phyloP scores from a whole-genome alignment of 2,888 invertebrate genomes.

The Leptinotarsa haldemani region DNA sequence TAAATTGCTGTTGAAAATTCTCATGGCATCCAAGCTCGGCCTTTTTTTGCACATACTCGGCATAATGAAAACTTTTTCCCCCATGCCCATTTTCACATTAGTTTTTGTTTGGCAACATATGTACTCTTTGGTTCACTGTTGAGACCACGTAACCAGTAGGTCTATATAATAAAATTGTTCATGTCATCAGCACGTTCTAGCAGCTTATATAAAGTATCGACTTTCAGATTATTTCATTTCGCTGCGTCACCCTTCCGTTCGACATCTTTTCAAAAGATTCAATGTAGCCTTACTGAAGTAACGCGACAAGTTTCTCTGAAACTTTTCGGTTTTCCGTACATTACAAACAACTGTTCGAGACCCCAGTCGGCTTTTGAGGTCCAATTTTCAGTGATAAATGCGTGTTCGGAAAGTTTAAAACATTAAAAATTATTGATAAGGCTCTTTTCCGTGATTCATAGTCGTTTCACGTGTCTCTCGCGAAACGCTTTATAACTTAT shows the following conservation, averaged over 20 bases:
- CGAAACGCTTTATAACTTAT: constrained; percentile 38
- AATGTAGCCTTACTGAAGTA: constrained; percentile 52
- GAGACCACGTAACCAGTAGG: no score
- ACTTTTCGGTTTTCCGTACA: constrained; percentile 39
- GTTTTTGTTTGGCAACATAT: no score
- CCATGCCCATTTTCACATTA: no score
- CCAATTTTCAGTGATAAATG: constrained; percentile 48
- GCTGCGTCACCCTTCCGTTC: constrained; percentile 33
- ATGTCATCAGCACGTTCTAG: no score
- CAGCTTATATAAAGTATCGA: no score
- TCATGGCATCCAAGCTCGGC: no score
- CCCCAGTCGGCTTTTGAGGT: constrained; percentile 31
- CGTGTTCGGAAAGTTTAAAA: constrained; percentile 45
- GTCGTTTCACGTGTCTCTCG: constrained; percentile 40
- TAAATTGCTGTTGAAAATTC: no score
- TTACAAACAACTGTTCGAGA: constrained; percentile 42
- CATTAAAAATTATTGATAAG: constrained; percentile 51
- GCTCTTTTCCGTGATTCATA: constrained; percentile 45
- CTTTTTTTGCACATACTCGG: no score
- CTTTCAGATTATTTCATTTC: constrained; percentile 14
- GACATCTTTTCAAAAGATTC: constrained; percentile 48
- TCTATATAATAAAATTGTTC: no score
- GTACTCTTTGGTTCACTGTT: no score
- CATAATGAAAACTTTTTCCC: no score
- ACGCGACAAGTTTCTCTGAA: constrained; percentile 43